Percentiles rank a stretch among this genome's conserved stretches.
phyloP scores from a whole-genome alignment of 2,113 vertebrate species.

The Otocyon megalotis region DNA sequence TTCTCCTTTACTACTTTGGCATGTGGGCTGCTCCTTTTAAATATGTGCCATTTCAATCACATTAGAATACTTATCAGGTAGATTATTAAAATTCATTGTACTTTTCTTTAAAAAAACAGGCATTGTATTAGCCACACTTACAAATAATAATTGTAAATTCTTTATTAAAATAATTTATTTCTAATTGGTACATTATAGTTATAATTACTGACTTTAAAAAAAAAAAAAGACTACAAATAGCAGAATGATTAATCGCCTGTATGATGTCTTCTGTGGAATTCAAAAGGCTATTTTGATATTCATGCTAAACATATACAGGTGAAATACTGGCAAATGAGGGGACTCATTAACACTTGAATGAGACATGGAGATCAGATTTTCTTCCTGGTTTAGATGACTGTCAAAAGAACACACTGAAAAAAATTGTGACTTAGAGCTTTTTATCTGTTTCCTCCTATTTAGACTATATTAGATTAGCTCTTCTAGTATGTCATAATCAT shows the following conservation, averaged over 20 bases:
- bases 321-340: neutral
- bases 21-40: neutral
- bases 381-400: neutral
- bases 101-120: neutral
- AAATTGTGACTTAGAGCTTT: neutral
- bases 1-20: neutral
- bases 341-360: neutral
- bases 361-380: neutral
- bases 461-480: neutral
- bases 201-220: neutral
- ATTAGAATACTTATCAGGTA: neutral
- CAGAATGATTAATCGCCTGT: neutral
- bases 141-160: neutral
- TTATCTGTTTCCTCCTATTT: neutral
- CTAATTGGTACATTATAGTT: neutral
- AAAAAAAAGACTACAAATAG: neutral
- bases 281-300: conserved; percentile 2
- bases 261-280: neutral
- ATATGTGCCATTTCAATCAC: neutral
- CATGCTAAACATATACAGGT: neutral
- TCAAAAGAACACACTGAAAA: neutral
- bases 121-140: neutral
- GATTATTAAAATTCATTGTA: neutral
- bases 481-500: neutral
- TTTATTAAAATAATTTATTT: conserved; percentile 21